Percentiles rank a stretch among this genome's conserved stretches.
Evolutionary conservation across 2,888 invertebrate genomes (phyloP).

Genomic region (Abrostola triplasia): DNA sequence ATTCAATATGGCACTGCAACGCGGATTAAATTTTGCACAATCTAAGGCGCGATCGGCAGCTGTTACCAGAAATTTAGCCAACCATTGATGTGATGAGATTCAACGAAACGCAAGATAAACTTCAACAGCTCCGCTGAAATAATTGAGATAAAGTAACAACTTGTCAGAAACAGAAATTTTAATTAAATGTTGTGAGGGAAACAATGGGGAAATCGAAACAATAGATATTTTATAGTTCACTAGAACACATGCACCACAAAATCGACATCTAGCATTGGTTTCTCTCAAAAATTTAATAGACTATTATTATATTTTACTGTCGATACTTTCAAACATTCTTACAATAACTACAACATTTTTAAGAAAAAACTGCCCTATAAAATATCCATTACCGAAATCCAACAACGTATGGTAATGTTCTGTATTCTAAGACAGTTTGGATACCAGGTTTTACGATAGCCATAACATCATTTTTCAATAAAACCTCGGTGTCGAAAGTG

Average conservation of each 20-base stretch:
- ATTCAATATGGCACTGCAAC: slow-evolving; percentile 83
- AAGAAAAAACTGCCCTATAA: slow-evolving; percentile 74
- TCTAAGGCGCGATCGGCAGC: slow-evolving; percentile 82
- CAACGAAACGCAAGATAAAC: slow-evolving; percentile 65
- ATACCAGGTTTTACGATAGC: slow-evolving; percentile 75
- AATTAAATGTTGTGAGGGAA: slow-evolving; percentile 23
- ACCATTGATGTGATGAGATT: slow-evolving; percentile 76
- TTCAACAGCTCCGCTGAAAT: slow-evolving; percentile 62
- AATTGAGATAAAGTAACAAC: slow-evolving; percentile 59
- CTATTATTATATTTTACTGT: slow-evolving; percentile 44
- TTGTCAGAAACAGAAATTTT: slow-evolving; percentile 30
- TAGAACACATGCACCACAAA: background rate
- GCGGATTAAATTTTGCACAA: slow-evolving; percentile 86
- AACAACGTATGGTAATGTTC: slow-evolving; percentile 63
- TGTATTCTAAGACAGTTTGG: slow-evolving; percentile 67
- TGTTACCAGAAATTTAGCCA: slow-evolving; percentile 80
- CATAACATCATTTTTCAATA: slow-evolving; percentile 79
- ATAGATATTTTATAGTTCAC: slow-evolving; percentile 26
- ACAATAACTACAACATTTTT: slow-evolving; percentile 65
- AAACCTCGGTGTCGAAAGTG: slow-evolving; percentile 69
- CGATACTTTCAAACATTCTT: slow-evolving; percentile 49
- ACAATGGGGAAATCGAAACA: slow-evolving; percentile 50
- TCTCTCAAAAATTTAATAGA: too few relatives aligned
- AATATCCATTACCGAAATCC: slow-evolving; percentile 70
- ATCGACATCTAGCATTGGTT: too few relatives aligned